Evolutionary conservation across 2,797 vertebrate genomes (phyloP), one percentile per base, ranked within the genome.

Genomic region (Glyptemys insculpta): DNA sequence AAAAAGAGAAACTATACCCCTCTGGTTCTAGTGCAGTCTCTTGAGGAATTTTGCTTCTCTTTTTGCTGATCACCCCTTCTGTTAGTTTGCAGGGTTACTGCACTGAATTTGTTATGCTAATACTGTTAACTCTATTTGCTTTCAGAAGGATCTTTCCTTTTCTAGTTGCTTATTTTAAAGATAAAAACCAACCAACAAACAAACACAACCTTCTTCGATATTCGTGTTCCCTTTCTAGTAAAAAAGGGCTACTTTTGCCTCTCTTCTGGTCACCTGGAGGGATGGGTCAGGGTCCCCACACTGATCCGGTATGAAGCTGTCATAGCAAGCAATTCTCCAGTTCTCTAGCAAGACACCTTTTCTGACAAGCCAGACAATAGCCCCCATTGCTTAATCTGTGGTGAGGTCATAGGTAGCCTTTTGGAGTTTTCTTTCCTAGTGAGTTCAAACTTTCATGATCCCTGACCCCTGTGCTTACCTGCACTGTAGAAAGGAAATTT

Each of bases 1-100:
- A 87, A 93, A 94, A 81, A 53, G 4, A 79, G 8, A 87, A 18
- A 68, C 41, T 1, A 44, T 9, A 79, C 5, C 1, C 15, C 83
- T 95, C 91, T 19, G 34, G 3, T 6, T 96, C 54, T 91, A 86
- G 65, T 91, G 85, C 83, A 80, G 8, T 56, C 52, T 34, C 29
- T 31, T 49, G 29, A 9, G 56, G 5, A 88, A 83, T 5, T 54
- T 87, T 74, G 1, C 25, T 76, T 92, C 4, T 94, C 11, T 86
- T 94, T 94, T 93, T 88, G 41, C 34, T 93, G 53, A 23, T 90
- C 91, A 94, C 81, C 88, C 34, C 47, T 89, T 5, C 11, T 68
- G 12, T n/a, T 87, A 83, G 41, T 5, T 90, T 94, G 11, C 12
- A 85, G 34, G 76, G 54, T 83, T 79, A 2, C 53, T 78, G 8